phyloP scores from a whole-genome alignment of 2,888 invertebrate species.

The Lasioglossum pauxillum region DNA sequence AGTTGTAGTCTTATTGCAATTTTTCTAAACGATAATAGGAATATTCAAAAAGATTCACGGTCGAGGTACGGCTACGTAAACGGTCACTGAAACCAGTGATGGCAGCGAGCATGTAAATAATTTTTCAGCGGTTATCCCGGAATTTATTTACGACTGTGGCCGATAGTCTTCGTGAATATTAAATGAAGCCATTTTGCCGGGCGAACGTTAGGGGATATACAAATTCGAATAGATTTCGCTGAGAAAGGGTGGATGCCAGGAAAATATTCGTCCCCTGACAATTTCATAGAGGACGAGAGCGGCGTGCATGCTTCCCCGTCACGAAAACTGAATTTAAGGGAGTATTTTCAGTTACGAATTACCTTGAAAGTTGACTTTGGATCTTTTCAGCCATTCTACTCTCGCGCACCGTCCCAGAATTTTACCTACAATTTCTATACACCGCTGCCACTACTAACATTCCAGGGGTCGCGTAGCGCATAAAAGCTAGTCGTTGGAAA shows the following conservation, averaged over 20 bases:
- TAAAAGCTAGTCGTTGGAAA: conserved; percentile 61
- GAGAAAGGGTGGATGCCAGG: neutral
- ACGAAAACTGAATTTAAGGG: conserved; percentile 45
- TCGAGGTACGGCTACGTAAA: neutral
- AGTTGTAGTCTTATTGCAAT: neutral
- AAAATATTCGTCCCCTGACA: conserved; percentile 27
- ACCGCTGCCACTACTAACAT: conserved; percentile 40
- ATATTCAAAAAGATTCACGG: neutral
- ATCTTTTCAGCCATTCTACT: conserved; percentile 46
- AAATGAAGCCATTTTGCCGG: neutral
- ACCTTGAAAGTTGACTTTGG: conserved; percentile 44
- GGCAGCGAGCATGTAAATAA: neutral
- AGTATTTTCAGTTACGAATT: conserved; percentile 53
- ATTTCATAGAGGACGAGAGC: conserved; percentile 9
- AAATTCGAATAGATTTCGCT: conserved; percentile 16
- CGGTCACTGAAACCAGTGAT: neutral
- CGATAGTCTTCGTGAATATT: neutral
- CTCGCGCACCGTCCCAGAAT: conserved; percentile 41
- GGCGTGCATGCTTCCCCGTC: conserved; percentile 12
- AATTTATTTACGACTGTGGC: neutral
- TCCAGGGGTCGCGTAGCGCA: conserved; percentile 51
- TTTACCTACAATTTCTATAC: conserved; percentile 55
- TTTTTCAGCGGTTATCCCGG: neutral
- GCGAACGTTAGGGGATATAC: neutral
- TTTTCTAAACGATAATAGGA: neutral